These are phyloP conservation scores for Cherax quadricarinatus DNA, from an alignment of 1,140 invertebrate species.

Conservation along the genomic window DNA sequence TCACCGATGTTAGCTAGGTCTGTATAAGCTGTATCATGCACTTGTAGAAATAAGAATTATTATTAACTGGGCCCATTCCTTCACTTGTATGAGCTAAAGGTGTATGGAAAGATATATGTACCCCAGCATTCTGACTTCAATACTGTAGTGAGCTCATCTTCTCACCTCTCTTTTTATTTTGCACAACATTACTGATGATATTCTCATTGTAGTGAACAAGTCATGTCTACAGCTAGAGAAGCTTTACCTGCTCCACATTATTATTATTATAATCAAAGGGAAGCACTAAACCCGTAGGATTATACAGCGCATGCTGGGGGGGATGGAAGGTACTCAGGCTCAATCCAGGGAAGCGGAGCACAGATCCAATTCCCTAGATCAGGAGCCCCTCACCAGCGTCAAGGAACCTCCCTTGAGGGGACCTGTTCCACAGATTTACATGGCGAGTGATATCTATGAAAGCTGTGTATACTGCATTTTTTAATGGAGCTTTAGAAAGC, in stretches of 20 bases:
- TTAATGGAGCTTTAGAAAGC: constrained; percentile 6
- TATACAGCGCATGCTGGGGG: too few species aligned
- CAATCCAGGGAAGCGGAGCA: too few species aligned
- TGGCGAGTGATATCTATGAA: constrained; percentile 57
- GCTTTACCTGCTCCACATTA: constrained; percentile 43
- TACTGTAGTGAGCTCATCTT: constrained; percentile 16
- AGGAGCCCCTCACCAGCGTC: too few species aligned
- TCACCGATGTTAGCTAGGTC: too few species aligned
- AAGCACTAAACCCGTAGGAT: too few species aligned
- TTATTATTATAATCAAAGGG: too few species aligned
- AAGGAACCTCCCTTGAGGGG: too few species aligned
- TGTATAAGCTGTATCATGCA: too few species aligned
- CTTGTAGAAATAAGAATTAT: too few species aligned
- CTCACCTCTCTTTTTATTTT: constrained; percentile 38
- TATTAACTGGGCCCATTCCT: constrained; percentile 22
- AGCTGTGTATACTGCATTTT: constrained; percentile 50
- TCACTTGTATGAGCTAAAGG: constrained; percentile 21
- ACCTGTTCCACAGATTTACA: constrained; percentile 49
- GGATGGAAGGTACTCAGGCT: too few species aligned
- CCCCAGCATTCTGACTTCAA: constrained; percentile 46
- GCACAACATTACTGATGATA: constrained; percentile 56
- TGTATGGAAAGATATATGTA: constrained; percentile 46
- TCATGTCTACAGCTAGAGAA: constrained; percentile 30
- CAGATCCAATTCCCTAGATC: too few species aligned
- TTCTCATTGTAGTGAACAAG: constrained; percentile 22